A percentile compares a stretch with the other conserved stretches of the same genome.
Evolutionary conservation across 35 echinoderm and acorn worm species (phyloP).

Genomic region (Holothuria glaberrima): DNA sequence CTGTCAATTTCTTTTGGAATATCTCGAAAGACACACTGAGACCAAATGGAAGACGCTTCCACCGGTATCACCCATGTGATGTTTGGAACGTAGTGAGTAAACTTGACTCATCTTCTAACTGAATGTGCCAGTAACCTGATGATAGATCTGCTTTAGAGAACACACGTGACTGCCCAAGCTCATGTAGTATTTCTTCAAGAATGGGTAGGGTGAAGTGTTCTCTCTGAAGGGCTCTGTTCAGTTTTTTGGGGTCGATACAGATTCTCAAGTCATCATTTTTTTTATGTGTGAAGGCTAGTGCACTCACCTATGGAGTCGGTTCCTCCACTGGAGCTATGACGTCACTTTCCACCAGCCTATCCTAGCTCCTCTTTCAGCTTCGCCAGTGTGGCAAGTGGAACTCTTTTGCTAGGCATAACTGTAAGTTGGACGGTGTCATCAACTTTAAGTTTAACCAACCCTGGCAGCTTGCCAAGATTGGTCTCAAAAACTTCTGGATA

Average conservation of each 20-base stretch:
- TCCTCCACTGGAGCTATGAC: conserved; percentile 11
- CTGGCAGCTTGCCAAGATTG: background rate
- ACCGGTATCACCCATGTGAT: conserved; percentile 63
- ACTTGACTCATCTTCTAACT: conserved; percentile 67
- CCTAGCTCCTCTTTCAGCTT: conserved; percentile 23
- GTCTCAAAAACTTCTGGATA: conserved; percentile 24
- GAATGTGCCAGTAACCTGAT: conserved; percentile 58
- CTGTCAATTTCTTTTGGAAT: conserved; percentile 65
- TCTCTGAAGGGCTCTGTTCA: too few relatives aligned
- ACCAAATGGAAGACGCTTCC: conserved; percentile 75
- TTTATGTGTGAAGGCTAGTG: background rate
- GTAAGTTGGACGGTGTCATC: background rate
- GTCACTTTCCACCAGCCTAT: background rate
- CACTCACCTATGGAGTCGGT: conserved; percentile 30
- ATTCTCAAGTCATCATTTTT: background rate
- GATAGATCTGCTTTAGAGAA: conserved; percentile 64
- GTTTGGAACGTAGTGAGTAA: conserved; percentile 78
- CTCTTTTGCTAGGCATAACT: conserved; percentile 22
- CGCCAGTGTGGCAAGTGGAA: background rate
- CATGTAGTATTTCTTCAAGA: too few relatives aligned
- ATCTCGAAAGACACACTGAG: conserved; percentile 70
- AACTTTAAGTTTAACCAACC: background rate
- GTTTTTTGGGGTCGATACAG: too few relatives aligned
- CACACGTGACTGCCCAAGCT: background rate
- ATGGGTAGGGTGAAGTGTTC: too few relatives aligned